Conservation (phyloP, 2,888 invertebrate genomes). For the Gryllus longicercus region DNA sequence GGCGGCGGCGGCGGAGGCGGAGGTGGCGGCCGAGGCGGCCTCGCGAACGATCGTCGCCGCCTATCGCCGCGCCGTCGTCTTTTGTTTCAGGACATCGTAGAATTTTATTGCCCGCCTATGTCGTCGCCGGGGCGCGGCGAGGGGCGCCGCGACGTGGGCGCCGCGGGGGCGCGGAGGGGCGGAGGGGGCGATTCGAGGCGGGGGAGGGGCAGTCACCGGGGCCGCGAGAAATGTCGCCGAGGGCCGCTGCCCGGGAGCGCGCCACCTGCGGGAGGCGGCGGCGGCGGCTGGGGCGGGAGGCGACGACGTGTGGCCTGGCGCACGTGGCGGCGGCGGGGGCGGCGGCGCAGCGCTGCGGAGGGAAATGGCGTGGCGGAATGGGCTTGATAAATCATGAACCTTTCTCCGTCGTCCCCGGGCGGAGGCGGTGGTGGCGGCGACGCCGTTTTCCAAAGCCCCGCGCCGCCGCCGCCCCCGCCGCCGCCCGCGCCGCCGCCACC, state of each 20-base stretch:
- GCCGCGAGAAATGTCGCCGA: not conserved
- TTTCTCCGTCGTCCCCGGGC: not conserved
- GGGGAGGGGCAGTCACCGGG: not conserved
- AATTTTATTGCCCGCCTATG: not conserved
- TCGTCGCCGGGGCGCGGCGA: no score
- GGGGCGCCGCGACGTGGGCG: no score
- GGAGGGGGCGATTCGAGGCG: not conserved
- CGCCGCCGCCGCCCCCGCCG: no score
- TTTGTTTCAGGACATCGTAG: not conserved
- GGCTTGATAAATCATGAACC: slow-evolving; percentile 7
- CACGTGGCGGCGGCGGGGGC: not conserved
- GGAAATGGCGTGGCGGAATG: slow-evolving; percentile 10
- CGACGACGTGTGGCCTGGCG: not conserved
- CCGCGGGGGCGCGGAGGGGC: no score
- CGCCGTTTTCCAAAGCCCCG: not conserved
- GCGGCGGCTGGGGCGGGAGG: not conserved
- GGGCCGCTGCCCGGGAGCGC: no score
- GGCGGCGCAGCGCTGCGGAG: not conserved
- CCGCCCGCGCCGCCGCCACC: no score
- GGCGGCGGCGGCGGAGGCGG: not conserved
- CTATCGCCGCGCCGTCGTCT: not conserved
- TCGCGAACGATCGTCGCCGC: not conserved
- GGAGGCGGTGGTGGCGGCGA: not conserved
- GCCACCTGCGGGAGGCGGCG: not conserved
- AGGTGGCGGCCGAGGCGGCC: not conserved